Evolutionary conservation across 2,113 vertebrate species (phyloP), one percentile per base, ranked within the genome.

Genomic region (Irena cyanogastra): DNA sequence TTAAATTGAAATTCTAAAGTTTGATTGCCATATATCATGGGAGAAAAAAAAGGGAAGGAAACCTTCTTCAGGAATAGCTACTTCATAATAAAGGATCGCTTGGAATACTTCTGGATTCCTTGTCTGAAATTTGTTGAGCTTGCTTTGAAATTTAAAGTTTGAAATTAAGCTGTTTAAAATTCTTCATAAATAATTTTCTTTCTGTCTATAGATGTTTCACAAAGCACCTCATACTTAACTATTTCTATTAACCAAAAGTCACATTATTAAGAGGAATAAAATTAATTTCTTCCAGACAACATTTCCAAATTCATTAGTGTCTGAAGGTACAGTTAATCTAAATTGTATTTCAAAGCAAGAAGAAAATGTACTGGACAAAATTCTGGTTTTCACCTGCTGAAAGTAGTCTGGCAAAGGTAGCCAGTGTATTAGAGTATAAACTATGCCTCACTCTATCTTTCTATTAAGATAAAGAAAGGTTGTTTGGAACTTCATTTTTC

Each of bases 401-500:
- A 83, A 90, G 24, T 54, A 84, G 21, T 66, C 72, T 87, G 42
- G 33, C 64, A 95, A 77, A 86, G 50, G 19, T 74, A 83, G n/a
- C 37, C 22, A 45, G 21, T 89, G 64, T 69, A 79, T 57, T 5
- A 41, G 50, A 78, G 31, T 60, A 41, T 61, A 57, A 86, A 60
- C 18, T 72, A 9, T 94, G 66, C 54, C 59, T 86, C 52, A 16
- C 28, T 89, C 24, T 71, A 13, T 11, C 33, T 82, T 83, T 61
- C 78, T 54, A 22, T 83, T 86, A 88, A 77, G 69, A 44, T 87
- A 68, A 93, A 41, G 22, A 83, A 66, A 31, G 22, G 20, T 90
- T 81, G 31, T 63, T 94, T 71, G 47, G 39, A 95, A 81, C 49
- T 61, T 88, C 10, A 31, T 87, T 95, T 94, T 95, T 86, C 39